phyloP scores from a whole-genome alignment of 2,888 invertebrate genomes.

The Monochamus alternatus region DNA sequence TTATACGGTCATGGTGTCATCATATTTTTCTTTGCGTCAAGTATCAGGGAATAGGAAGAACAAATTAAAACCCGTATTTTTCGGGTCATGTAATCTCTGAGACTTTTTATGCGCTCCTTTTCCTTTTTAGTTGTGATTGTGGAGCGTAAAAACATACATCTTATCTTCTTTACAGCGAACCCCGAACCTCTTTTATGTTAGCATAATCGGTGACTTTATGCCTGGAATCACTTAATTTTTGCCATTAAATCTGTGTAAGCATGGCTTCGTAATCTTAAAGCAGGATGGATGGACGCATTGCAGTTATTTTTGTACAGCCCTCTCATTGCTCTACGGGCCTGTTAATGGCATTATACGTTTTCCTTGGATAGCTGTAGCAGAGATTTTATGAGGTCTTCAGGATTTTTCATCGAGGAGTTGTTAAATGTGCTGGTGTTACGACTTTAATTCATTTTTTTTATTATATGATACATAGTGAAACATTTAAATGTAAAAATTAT shows the following conservation, averaged over 20 bases:
- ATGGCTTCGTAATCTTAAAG: conserved; percentile 8
- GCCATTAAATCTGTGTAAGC: conserved; percentile 5
- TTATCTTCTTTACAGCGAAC: conserved; percentile 6
- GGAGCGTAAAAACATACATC: conserved; percentile 1
- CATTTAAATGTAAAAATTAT: no score
- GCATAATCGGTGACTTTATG: conserved; percentile 14
- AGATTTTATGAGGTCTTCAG: not conserved
- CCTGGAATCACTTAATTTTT: conserved; percentile 16
- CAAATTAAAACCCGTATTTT: conserved; percentile 11
- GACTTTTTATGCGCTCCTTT: conserved; percentile 6
- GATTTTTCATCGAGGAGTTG: not conserved
- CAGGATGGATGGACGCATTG: not conserved
- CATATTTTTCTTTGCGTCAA: no score
- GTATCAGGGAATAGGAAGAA: not conserved
- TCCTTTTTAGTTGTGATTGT: not conserved
- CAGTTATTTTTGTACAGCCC: conserved; percentile 1
- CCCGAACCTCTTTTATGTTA: conserved; percentile 5
- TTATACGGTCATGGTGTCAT: no score
- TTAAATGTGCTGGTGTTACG: no score
- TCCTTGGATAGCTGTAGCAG: not conserved
- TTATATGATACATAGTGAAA: no score
- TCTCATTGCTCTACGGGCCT: not conserved
- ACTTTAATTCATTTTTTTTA: no score
- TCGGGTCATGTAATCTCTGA: not conserved
- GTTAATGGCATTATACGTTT: not conserved